phyloP scores from a whole-genome alignment of 2,113 vertebrate genomes.

The Eira barbara region DNA sequence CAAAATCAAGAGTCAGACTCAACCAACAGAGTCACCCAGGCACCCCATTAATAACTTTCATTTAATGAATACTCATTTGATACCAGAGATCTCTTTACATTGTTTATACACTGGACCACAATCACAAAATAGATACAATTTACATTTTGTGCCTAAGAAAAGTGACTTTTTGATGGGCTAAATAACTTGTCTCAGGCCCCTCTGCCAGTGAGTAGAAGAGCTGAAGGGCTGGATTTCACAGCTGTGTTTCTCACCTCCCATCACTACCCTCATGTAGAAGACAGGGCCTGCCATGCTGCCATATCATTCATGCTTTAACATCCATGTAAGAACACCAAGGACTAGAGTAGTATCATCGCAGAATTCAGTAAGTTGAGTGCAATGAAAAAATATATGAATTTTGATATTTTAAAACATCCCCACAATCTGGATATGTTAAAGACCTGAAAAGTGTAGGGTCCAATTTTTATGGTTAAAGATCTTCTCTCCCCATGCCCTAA shows the following conservation, averaged over 20 bases:
- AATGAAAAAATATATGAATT: neutral
- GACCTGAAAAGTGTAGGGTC: neutral
- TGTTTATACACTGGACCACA: neutral
- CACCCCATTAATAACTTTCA: neutral
- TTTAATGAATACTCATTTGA: neutral
- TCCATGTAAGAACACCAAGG: neutral
- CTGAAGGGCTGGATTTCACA: neutral
- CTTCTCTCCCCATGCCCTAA: neutral
- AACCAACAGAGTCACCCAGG: neutral
- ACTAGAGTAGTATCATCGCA: neutral
- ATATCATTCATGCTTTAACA: neutral
- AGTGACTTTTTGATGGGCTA: neutral
- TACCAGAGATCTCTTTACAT: neutral
- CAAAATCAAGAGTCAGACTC: neutral
- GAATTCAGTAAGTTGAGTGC: neutral
- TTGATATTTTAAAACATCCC: neutral
- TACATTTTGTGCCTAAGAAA: neutral
- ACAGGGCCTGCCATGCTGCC: fast-evolving
- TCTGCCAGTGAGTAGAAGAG: neutral
- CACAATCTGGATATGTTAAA: neutral
- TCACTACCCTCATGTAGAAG: neutral
- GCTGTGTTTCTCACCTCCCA: neutral
- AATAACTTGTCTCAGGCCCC: neutral
- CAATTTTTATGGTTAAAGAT: neutral
- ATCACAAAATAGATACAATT: neutral